Percentiles rank a stretch among this genome's conserved stretches.
Evolutionary conservation across 2,113 vertebrate genomes (phyloP).

Genomic region (Cryptotis parvus): DNA sequence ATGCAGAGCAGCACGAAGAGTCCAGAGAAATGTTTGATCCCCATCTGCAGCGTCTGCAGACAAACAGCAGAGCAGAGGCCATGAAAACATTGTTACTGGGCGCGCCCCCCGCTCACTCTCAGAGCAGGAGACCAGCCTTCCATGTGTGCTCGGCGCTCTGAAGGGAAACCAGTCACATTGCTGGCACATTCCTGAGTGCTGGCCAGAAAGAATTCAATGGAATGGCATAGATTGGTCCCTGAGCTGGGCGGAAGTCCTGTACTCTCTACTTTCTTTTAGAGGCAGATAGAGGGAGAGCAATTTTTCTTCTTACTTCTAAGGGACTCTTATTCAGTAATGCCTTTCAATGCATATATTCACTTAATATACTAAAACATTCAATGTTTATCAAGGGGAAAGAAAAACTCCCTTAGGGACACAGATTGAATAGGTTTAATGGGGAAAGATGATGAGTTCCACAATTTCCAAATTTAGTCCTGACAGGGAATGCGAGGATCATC

Average conservation of each 20-base stretch:
- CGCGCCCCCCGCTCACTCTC: background rate
- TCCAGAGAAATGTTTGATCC: conserved; percentile 98
- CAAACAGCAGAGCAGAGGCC: conserved; percentile 57
- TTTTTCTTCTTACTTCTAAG: background rate
- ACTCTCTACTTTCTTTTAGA: background rate
- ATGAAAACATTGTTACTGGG: background rate
- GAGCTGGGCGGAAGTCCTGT: no score
- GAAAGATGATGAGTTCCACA: background rate
- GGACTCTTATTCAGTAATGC: background rate
- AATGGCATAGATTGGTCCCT: background rate
- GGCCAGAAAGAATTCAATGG: accelerated
- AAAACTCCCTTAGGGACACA: background rate
- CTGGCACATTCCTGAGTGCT: no score
- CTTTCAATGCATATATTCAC: background rate
- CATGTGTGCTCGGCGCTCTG: background rate
- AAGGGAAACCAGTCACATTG: background rate
- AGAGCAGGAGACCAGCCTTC: background rate
- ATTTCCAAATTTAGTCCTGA: background rate
- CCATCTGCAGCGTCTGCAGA: conserved; percentile 97
- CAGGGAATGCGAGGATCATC: background rate
- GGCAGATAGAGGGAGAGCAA: background rate
- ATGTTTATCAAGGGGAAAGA: conserved; percentile 28
- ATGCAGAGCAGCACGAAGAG: conserved; percentile 97
- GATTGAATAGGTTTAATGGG: background rate
- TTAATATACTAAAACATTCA: background rate